Evolutionary conservation across 1,140 invertebrate species (phyloP).

Genomic region (Drosophila serrata): DNA sequence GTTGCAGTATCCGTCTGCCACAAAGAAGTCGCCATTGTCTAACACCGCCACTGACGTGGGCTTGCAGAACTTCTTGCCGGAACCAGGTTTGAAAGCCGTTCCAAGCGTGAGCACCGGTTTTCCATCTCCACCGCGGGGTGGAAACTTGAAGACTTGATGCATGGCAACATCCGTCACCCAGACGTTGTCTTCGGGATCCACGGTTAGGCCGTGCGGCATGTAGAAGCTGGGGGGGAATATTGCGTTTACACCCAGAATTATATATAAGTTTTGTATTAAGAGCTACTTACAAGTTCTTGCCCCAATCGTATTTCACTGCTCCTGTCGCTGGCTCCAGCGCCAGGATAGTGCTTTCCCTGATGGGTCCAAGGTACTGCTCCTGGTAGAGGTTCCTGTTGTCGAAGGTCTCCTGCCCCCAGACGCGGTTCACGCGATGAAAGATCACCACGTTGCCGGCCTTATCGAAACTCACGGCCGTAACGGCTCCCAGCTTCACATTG

Average conservation of each 20-base stretch:
- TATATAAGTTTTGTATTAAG: not conserved
- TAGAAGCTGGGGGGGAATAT: slow-evolving; percentile 90
- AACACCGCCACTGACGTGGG: slow-evolving; percentile 96
- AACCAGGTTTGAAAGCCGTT: slow-evolving; percentile 92
- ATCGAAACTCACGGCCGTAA: slow-evolving; percentile 93
- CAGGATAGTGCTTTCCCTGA: slow-evolving; percentile 90
- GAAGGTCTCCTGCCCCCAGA: slow-evolving; percentile 91
- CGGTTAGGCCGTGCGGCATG: slow-evolving; percentile 96
- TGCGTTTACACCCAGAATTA: not conserved
- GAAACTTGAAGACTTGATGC: slow-evolving; percentile 95
- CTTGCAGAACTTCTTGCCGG: slow-evolving; percentile 95
- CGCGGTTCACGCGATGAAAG: slow-evolving; percentile 92
- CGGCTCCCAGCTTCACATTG: slow-evolving; percentile 89
- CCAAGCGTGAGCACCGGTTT: slow-evolving; percentile 86
- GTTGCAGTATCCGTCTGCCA: slow-evolving; percentile 98
- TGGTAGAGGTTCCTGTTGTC: slow-evolving; percentile 87
- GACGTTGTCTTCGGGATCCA: slow-evolving; percentile 93
- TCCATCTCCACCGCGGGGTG: slow-evolving; percentile 83
- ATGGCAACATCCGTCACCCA: slow-evolving; percentile 96
- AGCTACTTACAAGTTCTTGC: slow-evolving; percentile 89
- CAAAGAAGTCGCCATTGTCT: slow-evolving; percentile 94
- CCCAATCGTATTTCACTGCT: slow-evolving; percentile 91
- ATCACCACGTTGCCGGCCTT: slow-evolving; percentile 90
- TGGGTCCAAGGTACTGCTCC: slow-evolving; percentile 88
- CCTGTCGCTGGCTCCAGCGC: slow-evolving; percentile 91